These are phyloP conservation scores for Smittia sp. DNA, from an alignment of 2,888 invertebrate genomes.

Conservation along the genomic window DNA sequence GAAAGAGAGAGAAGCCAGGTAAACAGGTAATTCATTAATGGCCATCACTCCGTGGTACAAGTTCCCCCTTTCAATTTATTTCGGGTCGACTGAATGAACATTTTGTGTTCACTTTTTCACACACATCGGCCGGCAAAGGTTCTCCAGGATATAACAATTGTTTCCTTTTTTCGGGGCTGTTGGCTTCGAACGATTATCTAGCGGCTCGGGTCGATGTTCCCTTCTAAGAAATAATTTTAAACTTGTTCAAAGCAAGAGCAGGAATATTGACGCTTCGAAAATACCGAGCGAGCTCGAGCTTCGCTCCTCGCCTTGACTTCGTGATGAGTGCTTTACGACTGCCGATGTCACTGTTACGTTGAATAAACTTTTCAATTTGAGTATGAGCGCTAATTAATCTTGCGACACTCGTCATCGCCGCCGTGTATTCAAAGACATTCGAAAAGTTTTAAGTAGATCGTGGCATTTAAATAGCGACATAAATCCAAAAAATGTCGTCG, in stretches of 20 bases:
- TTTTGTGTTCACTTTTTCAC: conserved; percentile 8
- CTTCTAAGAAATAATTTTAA: too few relatives aligned
- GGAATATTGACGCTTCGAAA: too few relatives aligned
- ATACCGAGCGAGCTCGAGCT: too few relatives aligned
- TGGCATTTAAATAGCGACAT: conserved; percentile 23
- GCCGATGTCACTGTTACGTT: not conserved
- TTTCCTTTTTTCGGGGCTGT: not conserved
- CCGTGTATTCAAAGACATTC: not conserved
- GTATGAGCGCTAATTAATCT: conserved; percentile 32
- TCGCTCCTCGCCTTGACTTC: too few relatives aligned
- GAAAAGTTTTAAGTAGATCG: conserved; percentile 35
- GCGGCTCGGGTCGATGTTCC: too few relatives aligned
- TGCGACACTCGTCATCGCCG: conserved; percentile 21
- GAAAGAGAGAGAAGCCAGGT: conserved; percentile 11
- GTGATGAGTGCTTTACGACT: not conserved
- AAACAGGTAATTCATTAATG: conserved; percentile 31
- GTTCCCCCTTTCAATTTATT: not conserved
- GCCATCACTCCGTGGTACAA: not conserved
- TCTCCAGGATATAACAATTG: conserved; percentile 3
- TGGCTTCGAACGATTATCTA: not conserved
- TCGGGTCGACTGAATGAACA: not conserved
- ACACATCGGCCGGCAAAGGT: not conserved
- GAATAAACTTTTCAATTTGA: conserved; percentile 23
- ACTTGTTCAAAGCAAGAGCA: too few relatives aligned
- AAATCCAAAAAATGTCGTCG: conserved; percentile 20